Evolutionary conservation across 2,888 invertebrate genomes (phyloP).

Genomic region (Sipha maydis): DNA sequence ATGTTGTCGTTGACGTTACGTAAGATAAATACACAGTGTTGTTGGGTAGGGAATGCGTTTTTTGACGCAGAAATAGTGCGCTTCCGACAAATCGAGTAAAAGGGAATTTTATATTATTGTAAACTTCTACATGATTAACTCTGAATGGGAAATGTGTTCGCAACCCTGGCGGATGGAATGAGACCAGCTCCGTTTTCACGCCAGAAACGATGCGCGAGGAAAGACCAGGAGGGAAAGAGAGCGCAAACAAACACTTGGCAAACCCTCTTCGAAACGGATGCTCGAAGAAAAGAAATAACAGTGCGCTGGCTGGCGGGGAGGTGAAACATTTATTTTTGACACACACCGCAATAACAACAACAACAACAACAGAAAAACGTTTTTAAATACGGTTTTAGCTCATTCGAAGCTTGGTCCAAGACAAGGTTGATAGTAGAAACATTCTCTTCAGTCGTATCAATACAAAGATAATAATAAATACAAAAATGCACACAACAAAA

Average conservation of each 20-base stretch:
- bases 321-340: constrained; percentile 25
- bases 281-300: constrained; percentile 22
- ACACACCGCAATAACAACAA: too few species aligned
- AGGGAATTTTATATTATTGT: constrained; percentile 62
- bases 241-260: constrained; percentile 54
- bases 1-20: constrained; percentile 55
- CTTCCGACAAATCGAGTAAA: constrained; percentile 62
- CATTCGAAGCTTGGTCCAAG: not conserved
- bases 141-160: constrained; percentile 56
- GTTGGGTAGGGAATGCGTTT: constrained; percentile 48
- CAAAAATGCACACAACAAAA: not conserved
- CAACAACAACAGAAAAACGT: not conserved
- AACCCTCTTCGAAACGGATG: constrained; percentile 33
- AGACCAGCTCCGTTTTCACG: constrained; percentile 27
- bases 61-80: constrained; percentile 62
- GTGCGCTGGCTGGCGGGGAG: not conserved
- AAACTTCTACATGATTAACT: constrained; percentile 62
- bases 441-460: not conserved
- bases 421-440: not conserved
- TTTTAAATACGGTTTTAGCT: not conserved
- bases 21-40: constrained; percentile 49
- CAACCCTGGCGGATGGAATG: constrained; percentile 2
- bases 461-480: not conserved
- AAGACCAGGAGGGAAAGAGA: not conserved
- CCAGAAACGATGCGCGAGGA: constrained; percentile 28